Percentiles rank a stretch among this genome's conserved stretches.
Conservation (phyloP, 2,797 vertebrate genomes). For the Antrozous pallidus region DNA sequence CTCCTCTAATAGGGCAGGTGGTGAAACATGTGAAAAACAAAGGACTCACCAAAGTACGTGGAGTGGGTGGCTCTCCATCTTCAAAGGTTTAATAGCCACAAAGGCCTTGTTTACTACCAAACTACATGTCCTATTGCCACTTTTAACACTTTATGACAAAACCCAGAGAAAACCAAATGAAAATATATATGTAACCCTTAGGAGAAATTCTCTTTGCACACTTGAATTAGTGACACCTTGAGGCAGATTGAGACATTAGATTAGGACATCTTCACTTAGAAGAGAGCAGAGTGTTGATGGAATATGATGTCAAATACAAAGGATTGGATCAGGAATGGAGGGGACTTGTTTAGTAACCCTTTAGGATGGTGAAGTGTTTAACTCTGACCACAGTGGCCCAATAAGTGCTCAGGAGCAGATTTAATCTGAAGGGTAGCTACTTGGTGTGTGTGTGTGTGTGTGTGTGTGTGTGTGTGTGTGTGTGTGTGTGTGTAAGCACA, state of each 20-base stretch:
- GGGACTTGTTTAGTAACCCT: not conserved
- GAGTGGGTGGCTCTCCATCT: not conserved
- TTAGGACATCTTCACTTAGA: not conserved
- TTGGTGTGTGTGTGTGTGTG: not conserved
- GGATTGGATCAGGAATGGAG: not conserved
- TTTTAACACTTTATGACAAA: slow-evolving; percentile 12
- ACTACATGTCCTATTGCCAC: not conserved
- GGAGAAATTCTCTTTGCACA: not conserved
- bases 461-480: not conserved
- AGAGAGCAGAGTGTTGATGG: not conserved
- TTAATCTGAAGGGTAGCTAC: not conserved
- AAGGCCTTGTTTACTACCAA: not conserved
- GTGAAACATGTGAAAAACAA: not conserved
- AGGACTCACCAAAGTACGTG: not conserved
- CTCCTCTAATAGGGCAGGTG: not conserved
- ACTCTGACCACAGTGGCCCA: not conserved
- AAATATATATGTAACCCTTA: not conserved
- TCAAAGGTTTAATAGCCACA: not conserved
- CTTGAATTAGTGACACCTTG: not conserved
- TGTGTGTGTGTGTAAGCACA: not conserved
- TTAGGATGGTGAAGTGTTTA: not conserved
- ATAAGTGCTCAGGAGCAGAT: not conserved
- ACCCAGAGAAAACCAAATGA: not conserved
- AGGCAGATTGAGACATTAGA: not conserved
- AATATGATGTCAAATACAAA: not conserved